Percentiles rank a stretch among this genome's conserved stretches.
phyloP scores from a whole-genome alignment of 1,140 invertebrate genomes.

The Gonioctena quinquepunctata region DNA sequence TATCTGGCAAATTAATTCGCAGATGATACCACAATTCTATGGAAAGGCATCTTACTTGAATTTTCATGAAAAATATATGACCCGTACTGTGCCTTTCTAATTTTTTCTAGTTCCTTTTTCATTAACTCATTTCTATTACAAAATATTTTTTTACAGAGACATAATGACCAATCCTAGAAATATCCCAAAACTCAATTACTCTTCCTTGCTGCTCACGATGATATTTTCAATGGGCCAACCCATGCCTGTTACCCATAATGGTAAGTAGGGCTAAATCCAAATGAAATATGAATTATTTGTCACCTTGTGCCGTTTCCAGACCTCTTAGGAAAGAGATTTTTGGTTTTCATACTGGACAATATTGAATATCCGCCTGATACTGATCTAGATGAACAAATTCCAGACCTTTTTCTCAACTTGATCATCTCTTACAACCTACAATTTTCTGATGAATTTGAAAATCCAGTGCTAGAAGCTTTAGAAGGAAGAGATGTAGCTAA shows the following conservation, averaged over 20 bases:
- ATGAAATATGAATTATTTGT: too few relatives aligned
- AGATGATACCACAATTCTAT: too few relatives aligned
- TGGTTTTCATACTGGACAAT: constrained; percentile 76
- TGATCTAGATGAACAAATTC: constrained; percentile 77
- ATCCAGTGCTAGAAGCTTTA: constrained; percentile 77
- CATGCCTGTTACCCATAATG: constrained; percentile 82
- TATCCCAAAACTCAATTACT: constrained; percentile 71
- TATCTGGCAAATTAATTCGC: too few relatives aligned
- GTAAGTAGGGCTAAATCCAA: too few relatives aligned
- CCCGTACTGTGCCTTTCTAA: too few relatives aligned
- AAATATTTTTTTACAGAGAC: constrained; percentile 59
- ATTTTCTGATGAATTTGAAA: constrained; percentile 69
- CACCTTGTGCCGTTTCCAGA: too few relatives aligned
- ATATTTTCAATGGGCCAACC: constrained; percentile 86
- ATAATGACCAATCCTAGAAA: constrained; percentile 74
- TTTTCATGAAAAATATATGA: too few relatives aligned
- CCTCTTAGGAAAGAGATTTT: constrained; percentile 77
- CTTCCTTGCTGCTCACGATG: constrained; percentile 79
- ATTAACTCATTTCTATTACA: not conserved
- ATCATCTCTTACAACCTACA: constrained; percentile 89
- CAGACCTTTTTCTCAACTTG: constrained; percentile 81
- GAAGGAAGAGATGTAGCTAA: constrained; percentile 74
- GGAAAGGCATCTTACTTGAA: too few relatives aligned
- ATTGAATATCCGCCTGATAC: constrained; percentile 79
- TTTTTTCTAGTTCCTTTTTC: too few relatives aligned